phyloP scores from a whole-genome alignment of 2,888 invertebrate species.

The Drosophila siamana region DNA sequence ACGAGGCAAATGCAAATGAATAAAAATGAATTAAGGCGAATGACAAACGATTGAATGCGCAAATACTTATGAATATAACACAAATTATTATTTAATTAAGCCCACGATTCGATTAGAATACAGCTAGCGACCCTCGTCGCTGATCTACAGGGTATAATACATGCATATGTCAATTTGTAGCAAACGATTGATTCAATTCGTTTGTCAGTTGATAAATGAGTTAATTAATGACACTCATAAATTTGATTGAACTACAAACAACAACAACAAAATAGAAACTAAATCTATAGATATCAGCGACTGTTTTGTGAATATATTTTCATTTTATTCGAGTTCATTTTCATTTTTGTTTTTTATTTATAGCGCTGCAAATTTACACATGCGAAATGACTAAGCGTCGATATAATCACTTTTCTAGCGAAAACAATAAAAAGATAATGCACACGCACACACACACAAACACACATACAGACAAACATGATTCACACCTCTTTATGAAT shows the following conservation, averaged over 20 bases:
- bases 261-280: background rate
- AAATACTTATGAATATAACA: slow-evolving; percentile 15
- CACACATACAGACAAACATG: slow-evolving; percentile 30
- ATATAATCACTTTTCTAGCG: slow-evolving; percentile 45
- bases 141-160: slow-evolving; percentile 8
- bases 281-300: background rate
- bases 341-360: slow-evolving; percentile 14
- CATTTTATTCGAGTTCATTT: slow-evolving; percentile 13
- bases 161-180: background rate
- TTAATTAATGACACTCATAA: slow-evolving; percentile 42
- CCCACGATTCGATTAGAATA: background rate
- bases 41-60: slow-evolving; percentile 18
- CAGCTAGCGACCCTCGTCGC: slow-evolving; percentile 1
- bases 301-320: slow-evolving; percentile 25
- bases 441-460: background rate
- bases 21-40: slow-evolving; percentile 14
- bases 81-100: slow-evolving; percentile 16
- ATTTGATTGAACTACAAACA: slow-evolving; percentile 22
- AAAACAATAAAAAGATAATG: slow-evolving; percentile 47
- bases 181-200: slow-evolving; percentile 13
- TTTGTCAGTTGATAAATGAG: slow-evolving; percentile 30
- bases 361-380: slow-evolving; percentile 19
- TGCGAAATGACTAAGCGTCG: slow-evolving; percentile 42
- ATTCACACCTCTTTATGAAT: slow-evolving; percentile 34
- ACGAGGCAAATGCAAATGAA: slow-evolving; percentile 18